Evolutionary conservation across 2,113 vertebrate species (phyloP), one percentile per base, ranked within the genome.

Genomic region (Burhinus oedicnemus): DNA sequence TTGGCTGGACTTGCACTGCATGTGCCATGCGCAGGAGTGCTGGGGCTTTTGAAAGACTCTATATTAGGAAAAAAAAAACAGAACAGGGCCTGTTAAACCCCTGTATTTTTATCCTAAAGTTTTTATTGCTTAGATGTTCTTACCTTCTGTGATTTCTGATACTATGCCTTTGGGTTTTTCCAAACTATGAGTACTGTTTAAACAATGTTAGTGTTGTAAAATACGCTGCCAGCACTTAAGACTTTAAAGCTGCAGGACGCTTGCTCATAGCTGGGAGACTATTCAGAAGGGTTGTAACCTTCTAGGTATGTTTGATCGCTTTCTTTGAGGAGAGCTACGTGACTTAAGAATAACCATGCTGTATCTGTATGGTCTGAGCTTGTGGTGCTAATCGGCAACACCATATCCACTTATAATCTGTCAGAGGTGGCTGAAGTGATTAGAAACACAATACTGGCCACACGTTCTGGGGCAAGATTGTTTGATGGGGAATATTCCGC

Each of bases 391-490:
- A 54, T 58, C 80, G 85, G 64, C 76, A 92, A 0, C 25, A 3
- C 38, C 30, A 2, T 42, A 65, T 60, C 44, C 26, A 16, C 27
- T 65, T 57, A 27, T 1, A 9, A 40, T 57, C 54, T 19, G 51
- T 78, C 61, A 20, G 72, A 68, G 29, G n/a, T 83, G 83, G 66
- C 44, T 45, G 51, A 88, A 44, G 42, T 22, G 20, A 62, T 66
- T 20, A 29, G 25, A 57, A 92, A 64, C 52, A 30, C 62, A 25
- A 1, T 34, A 15, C 7, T 25, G 45, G 68, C 23, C 4, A 6
- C 45, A 10, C 0, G 0, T 83, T n/a, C 68, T 4, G 2, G 40
- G 16, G 36, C 55, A 66, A 6, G 54, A 36, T 15, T 61, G 88
- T 62, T 70, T 54, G 44, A 34, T 64, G 30, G 40, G 72, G 38